phyloP scores from a whole-genome alignment of 2,888 invertebrate genomes.

The Bombylius major region DNA sequence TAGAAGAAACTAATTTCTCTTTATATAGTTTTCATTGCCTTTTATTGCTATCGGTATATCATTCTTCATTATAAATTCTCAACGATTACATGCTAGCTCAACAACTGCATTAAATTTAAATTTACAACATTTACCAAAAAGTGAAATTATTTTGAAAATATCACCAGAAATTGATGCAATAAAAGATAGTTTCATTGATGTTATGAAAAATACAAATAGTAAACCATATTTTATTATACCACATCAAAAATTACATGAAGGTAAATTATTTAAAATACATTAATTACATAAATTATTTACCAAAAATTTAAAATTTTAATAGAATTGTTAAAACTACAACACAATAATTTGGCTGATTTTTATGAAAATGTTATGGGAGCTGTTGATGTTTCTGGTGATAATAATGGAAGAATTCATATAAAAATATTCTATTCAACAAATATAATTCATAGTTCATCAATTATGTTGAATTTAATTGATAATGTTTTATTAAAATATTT shows the following conservation, averaged over 20 bases:
- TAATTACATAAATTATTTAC: background rate
- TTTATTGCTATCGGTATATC: conserved; percentile 21
- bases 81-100: conserved; percentile 17
- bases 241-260: conserved; percentile 1
- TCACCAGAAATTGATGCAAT: background rate
- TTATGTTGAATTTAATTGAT: conserved; percentile 40
- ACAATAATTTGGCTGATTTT: conserved; percentile 26
- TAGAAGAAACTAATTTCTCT: background rate
- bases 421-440: conserved; percentile 36
- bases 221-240: background rate
- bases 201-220: conserved; percentile 3
- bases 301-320: background rate
- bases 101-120: conserved; percentile 23
- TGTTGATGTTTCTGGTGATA: conserved; percentile 18
- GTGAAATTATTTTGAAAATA: conserved; percentile 7
- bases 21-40: conserved; percentile 22
- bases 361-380: conserved; percentile 29
- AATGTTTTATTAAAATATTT: conserved; percentile 35
- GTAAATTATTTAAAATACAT: conserved; percentile 2
- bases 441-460: conserved; percentile 41
- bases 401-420: conserved; percentile 9
- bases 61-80: conserved; percentile 24
- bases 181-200: background rate
- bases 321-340: conserved; percentile 26
- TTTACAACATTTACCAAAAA: conserved; percentile 18